Base-by-base conservation (phyloP, 2,113 vertebrate species). In the Aptenodytes patagonicus region DNA sequence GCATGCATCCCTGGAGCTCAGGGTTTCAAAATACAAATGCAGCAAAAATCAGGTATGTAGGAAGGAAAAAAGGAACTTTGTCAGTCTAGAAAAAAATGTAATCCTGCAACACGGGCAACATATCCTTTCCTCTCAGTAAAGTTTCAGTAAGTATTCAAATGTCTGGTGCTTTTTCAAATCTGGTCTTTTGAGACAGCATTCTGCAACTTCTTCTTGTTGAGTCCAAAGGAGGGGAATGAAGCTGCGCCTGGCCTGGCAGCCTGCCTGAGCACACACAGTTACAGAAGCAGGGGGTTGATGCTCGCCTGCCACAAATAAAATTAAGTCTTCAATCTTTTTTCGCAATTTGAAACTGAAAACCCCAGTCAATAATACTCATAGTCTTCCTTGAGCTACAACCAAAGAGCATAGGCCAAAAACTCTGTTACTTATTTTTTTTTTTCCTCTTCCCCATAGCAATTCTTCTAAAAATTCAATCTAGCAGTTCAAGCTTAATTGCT, bases 321-420 rank as follows among this genome's bases (percentile, higher is more conserved):
- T 94, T 89, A 91, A 72, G 62, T 89, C 91, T 95, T 95, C 89
- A 87, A n/a, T 87, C 77, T 72, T 95, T 86, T 82, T 68, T 64
- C 6, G 12, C 73, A 85, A 73, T 65, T 84, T 38, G 58, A 91
- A 91, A 83, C 87, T 65, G 80, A 93, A 92, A 95, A 57, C 46
- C 20, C 46, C 14, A 64, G 58, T 93, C 91, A 91, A 31, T 95
- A 89, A 91, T 26, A 51, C 54, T 92, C 49, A 61, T 16, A 68
- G 44, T 68, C 65, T 76, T 95, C 89, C 66, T 32, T 40, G 28
- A 91, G 70, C 69, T 95, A 66, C 4, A 22, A 64, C 64, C 52
- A 82, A 79, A 72, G 34, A 79, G 22, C 42, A 69, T 5, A 80
- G 58, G 31, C 69, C 77, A 87, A 94, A 76, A 92, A 47, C 51